phyloP scores from a whole-genome alignment of 1,140 invertebrate genomes.

The Nilaparvata lugens region DNA sequence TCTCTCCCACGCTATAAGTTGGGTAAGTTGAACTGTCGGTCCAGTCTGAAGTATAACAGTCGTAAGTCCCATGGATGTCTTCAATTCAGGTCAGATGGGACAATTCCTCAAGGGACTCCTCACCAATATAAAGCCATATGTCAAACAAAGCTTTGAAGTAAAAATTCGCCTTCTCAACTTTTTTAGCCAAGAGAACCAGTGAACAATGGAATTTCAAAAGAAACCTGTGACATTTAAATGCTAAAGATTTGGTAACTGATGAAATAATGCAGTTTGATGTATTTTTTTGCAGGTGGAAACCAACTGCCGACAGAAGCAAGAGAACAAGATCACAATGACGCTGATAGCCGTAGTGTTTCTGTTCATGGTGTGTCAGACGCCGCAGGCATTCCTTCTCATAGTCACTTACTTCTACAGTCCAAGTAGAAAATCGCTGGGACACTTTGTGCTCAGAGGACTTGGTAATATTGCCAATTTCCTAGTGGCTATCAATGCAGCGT shows the following conservation, averaged over 20 bases:
- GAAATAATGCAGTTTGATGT: neutral
- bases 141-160: too few species aligned
- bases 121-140: too few species aligned
- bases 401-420: conserved; percentile 39
- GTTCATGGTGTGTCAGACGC: conserved; percentile 63
- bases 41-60: too few species aligned
- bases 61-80: too few species aligned
- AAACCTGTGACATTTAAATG: too few species aligned
- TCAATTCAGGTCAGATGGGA: too few species aligned
- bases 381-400: conserved; percentile 49
- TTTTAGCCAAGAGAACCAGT: too few species aligned
- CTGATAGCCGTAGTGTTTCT: conserved; percentile 64
- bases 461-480: conserved; percentile 67
- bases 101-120: too few species aligned
- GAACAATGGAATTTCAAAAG: too few species aligned
- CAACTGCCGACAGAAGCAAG: conserved; percentile 38
- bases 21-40: too few species aligned
- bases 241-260: neutral
- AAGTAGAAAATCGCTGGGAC: conserved; percentile 23
- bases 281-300: conserved; percentile 18
- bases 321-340: conserved; percentile 64
- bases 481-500: conserved; percentile 56
- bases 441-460: conserved; percentile 40
- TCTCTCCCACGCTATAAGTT: too few species aligned
- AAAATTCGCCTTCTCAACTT: too few species aligned